A percentile compares a stretch with the other conserved stretches of the same genome.
phyloP scores from a whole-genome alignment of 92 coral and sea anemone genomes.

The Zoanthus sociatus region DNA sequence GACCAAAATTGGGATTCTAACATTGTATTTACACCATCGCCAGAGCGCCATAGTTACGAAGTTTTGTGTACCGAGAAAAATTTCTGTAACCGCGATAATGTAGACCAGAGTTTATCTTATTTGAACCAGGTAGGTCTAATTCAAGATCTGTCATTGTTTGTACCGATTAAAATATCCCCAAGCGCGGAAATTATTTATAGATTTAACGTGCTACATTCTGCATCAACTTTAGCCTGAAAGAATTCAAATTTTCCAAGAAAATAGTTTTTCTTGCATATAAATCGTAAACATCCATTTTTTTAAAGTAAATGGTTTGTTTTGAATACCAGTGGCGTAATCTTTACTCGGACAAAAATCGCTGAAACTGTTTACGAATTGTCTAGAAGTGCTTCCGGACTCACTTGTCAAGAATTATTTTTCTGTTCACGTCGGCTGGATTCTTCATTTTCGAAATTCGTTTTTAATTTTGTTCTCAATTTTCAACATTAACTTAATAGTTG shows the following conservation, averaged over 20 bases:
- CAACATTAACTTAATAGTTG: neutral
- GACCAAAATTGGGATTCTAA: slow-evolving; percentile 55
- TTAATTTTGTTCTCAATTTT: neutral
- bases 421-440: neutral
- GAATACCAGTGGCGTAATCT: neutral
- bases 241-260: neutral
- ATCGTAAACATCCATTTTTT: neutral
- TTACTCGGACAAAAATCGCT: neutral
- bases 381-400: neutral
- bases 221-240: neutral
- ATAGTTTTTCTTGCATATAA: neutral
- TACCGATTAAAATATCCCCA: neutral
- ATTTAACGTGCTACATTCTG: neutral
- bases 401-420: neutral
- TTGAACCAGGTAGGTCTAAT: slow-evolving; percentile 84
- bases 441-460: neutral
- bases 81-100: slow-evolving; percentile 89
- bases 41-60: slow-evolving; percentile 61
- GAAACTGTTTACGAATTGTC: neutral
- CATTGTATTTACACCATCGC: slow-evolving; percentile 61
- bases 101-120: slow-evolving; percentile 93
- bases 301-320: neutral
- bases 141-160: too few relatives aligned
- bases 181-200: neutral
- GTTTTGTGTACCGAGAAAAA: slow-evolving; percentile 74